Evolutionary conservation across 2,113 vertebrate genomes (phyloP), one percentile per base, ranked within the genome.

Genomic region (Pogonocichla stellata): DNA sequence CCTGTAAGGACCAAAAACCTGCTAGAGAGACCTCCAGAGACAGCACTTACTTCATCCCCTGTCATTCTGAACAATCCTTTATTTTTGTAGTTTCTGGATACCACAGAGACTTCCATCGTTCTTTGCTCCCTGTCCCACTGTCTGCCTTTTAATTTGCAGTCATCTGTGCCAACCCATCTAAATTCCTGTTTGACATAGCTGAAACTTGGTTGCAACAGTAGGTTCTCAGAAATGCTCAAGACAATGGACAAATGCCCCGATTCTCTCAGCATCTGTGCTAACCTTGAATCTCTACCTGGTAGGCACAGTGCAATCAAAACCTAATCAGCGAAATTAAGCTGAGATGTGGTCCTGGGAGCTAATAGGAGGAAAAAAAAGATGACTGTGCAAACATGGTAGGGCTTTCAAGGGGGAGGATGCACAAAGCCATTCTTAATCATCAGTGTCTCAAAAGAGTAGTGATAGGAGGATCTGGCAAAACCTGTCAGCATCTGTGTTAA

Each of bases 301-400:
- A 88, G 80, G 88, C 91, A 72, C 88, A 94, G 72, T 19, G 64
- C 92, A 95, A 85, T 96, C 86, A 96, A 92, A 96, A 92, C 85
- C 73, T 92, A 91, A 97, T 95, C 96, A 87, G 74, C 80, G 78
- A 93, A 93, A 95, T 92, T 88, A 95, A 86, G 51, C 70, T 94
- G 87, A 88, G 93, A 87, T 96, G 94, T 91, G 51, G 62, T 95
- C 80, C 79, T n/a, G 48, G 77, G 53, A 95, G 54, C 40, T 92
- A 81, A 86, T 1, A 29, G 53, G 57, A 73, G 36, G 2, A 36
- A 67, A 94, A 70, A 86, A 95, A 88, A 77, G 80, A 93, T 90
- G 93, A 91, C 62, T 80, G 22, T 88, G 87, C 88, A 96, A 91
- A 88, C 86, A 86, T 5, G 3, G n/a, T 33, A 33, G 28, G 40